Evolutionary conservation across 2,888 invertebrate species (phyloP), one percentile per base, ranked within the genome.

Genomic region (Dasypolia templi): DNA sequence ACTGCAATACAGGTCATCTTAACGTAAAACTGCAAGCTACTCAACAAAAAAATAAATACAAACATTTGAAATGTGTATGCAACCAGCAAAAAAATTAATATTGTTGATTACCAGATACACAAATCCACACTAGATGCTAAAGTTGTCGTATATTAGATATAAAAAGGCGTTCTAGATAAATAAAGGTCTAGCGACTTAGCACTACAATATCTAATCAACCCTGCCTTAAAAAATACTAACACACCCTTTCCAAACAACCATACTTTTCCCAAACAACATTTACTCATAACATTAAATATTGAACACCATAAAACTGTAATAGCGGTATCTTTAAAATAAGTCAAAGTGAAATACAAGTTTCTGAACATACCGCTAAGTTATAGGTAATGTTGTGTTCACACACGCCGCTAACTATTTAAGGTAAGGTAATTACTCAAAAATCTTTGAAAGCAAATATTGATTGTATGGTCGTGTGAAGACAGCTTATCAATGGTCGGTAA

Each of bases 341-440:
- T 76, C n/a, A 72, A 74, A 69, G 61, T 68, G 81, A 83, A 76
- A 81, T 79, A 85, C 82, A 71, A 79, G 76, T 81, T 79, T 71
- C 56, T 71, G 72, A 82, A 79, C 64, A 69, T 70, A 76, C 83
- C 81, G 83, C 73, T 84, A 81, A 51, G 42, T 39, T 66, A 55
- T 66, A 32, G 29, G 46, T 55, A 66, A 87, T 79, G 69, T 69
- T 73, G 51, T 73, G 76, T 65, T 77, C 77, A 79, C 72, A 80
- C 79, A 78, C 32, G 58, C 64, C 82, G 65, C 68, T 66, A 77
- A 75, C 88, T 86, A 84, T 83, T 85, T 81, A 87, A 87, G 88
- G 86, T 84, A 84, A 86, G 88, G 92, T 92, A 92, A 94, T 93
- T 92, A 93, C 91, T 93, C 88, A 92, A 93, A 93, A 92, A 92